Conservation (phyloP, 1,140 invertebrate genomes). For the Leptopilina clavipes region DNA sequence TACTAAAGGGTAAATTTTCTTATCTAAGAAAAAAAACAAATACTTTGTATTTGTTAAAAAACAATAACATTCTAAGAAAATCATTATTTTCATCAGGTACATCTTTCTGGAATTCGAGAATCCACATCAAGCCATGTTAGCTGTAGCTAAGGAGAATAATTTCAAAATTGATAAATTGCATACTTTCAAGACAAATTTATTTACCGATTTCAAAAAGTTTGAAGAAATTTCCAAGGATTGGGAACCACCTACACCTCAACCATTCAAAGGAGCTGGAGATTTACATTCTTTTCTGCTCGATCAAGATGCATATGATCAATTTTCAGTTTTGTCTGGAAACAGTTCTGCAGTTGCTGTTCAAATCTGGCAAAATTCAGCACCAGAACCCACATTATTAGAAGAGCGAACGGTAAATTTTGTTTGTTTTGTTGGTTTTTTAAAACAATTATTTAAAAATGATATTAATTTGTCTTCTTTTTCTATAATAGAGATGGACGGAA, state of each 20-base stretch:
- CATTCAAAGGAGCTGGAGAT: constrained; percentile 92
- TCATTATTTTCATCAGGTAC: constrained; percentile 77
- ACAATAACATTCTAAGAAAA: background rate
- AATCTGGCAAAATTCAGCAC: constrained; percentile 92
- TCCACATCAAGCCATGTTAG: constrained; percentile 87
- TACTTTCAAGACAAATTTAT: constrained; percentile 95
- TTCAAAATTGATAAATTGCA: constrained; percentile 97
- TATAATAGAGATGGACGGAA: constrained; percentile 90
- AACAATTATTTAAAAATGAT: no score
- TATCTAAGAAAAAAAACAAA: background rate
- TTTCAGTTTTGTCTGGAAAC: constrained; percentile 89
- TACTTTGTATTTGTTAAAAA: constrained; percentile 28
- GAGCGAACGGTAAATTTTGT: constrained; percentile 83
- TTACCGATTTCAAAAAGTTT: constrained; percentile 98
- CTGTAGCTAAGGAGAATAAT: constrained; percentile 91
- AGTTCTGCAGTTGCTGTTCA: constrained; percentile 84
- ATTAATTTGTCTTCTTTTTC: no score
- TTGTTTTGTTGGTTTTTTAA: no score
- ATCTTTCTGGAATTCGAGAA: constrained; percentile 95
- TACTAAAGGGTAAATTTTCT: constrained; percentile 87
- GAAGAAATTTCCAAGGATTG: constrained; percentile 94
- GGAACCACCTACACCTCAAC: constrained; percentile 90
- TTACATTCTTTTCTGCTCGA: constrained; percentile 94
- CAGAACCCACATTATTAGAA: constrained; percentile 88
- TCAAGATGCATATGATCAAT: constrained; percentile 96